phyloP scores from a whole-genome alignment of 2,113 vertebrate species.

The Galeopterus variegatus region DNA sequence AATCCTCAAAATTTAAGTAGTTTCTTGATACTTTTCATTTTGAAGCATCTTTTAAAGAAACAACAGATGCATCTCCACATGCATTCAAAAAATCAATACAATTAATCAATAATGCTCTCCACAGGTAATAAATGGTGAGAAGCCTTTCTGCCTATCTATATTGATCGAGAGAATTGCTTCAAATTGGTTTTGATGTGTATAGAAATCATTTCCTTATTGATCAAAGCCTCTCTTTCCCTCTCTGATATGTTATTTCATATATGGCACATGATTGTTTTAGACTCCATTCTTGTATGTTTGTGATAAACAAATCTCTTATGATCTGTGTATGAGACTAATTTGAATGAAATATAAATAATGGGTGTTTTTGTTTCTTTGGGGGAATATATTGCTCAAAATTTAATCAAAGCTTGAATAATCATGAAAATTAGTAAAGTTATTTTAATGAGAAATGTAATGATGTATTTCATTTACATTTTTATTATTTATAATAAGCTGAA shows the following conservation, averaged over 20 bases:
- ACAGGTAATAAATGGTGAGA: constrained; percentile 93
- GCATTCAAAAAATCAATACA: constrained; percentile 88
- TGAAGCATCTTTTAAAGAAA: constrained; percentile 86
- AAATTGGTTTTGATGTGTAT: constrained; percentile 92
- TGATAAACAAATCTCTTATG: constrained; percentile 83
- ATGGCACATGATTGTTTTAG: constrained; percentile 68
- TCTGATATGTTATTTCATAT: constrained; percentile 88
- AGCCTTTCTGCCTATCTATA: constrained; percentile 92
- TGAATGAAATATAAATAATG: constrained; percentile 78
- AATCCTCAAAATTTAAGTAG: constrained; percentile 85
- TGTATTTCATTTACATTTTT: constrained; percentile 69
- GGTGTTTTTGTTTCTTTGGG: constrained; percentile 77
- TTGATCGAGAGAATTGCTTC: constrained; percentile 90
- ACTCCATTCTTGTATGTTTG: constrained; percentile 69
- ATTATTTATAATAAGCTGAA: constrained; percentile 66
- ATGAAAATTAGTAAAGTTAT: constrained; percentile 66
- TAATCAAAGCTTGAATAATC: constrained; percentile 75
- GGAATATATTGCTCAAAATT: constrained; percentile 73
- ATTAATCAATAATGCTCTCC: constrained; percentile 90
- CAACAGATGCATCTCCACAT: constrained; percentile 84
- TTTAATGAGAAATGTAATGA: constrained; percentile 70
- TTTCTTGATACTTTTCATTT: constrained; percentile 87
- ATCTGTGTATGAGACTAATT: constrained; percentile 73
- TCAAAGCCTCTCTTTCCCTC: constrained; percentile 85
- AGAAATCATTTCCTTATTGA: constrained; percentile 92